Conservation (phyloP, 2,888 invertebrate species). For the Nudaria mundana region DNA sequence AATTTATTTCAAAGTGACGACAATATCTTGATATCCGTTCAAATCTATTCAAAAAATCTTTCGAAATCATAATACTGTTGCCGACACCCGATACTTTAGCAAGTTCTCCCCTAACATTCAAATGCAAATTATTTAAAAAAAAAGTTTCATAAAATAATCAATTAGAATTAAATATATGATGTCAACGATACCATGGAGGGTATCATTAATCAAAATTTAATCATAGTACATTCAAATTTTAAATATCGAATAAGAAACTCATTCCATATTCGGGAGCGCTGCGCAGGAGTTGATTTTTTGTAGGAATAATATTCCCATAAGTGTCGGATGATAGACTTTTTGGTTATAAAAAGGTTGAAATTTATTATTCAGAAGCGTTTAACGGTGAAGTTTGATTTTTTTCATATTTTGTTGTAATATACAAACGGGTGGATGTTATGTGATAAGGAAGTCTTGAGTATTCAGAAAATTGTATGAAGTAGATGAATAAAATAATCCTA, state of each 20-base stretch:
- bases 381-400: conserved; percentile 10
- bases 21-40: neutral
- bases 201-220: conserved; percentile 31
- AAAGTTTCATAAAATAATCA: conserved; percentile 50
- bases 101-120: conserved; percentile 19
- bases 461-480: no score
- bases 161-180: conserved; percentile 56
- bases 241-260: conserved; percentile 32
- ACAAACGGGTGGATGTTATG: neutral
- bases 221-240: conserved; percentile 41
- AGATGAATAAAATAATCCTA: no score
- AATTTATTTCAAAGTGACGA: neutral
- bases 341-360: conserved; percentile 17
- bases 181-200: conserved; percentile 42
- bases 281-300: conserved; percentile 31
- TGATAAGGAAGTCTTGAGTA: no score
- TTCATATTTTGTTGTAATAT: neutral
- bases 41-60: conserved; percentile 6
- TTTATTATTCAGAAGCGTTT: conserved; percentile 23
- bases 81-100: conserved; percentile 20
- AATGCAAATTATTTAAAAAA: conserved; percentile 30
- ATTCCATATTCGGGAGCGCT: conserved; percentile 43
- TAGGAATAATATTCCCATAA: conserved; percentile 34
- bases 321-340: conserved; percentile 23
- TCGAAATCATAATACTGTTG: conserved; percentile 14